These are phyloP conservation scores for Elegia similella DNA, from an alignment of 2,888 invertebrate species.

Conservation along the genomic window DNA sequence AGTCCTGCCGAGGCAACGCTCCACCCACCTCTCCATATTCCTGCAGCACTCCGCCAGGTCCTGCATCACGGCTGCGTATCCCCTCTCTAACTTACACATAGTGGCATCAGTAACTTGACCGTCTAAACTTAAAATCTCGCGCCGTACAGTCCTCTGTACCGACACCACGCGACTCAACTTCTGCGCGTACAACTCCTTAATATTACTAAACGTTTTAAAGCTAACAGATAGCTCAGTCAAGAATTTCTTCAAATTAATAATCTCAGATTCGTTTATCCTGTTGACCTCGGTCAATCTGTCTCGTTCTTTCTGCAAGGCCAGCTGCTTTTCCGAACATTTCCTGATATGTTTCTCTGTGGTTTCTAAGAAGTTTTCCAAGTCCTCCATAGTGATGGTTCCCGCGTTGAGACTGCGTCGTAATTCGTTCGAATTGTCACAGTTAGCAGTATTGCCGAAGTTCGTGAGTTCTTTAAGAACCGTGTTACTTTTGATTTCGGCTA, in stretches of 20 bases:
- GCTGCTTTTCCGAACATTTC: slow-evolving; percentile 64
- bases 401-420: slow-evolving; percentile 54
- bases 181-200: slow-evolving; percentile 64
- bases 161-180: slow-evolving; percentile 62
- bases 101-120: slow-evolving; percentile 47
- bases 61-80: slow-evolving; percentile 65
- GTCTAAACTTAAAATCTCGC: slow-evolving; percentile 63
- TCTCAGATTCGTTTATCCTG: slow-evolving; percentile 67
- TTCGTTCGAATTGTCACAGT: slow-evolving; percentile 48
- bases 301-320: slow-evolving; percentile 60
- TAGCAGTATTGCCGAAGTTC: slow-evolving; percentile 60
- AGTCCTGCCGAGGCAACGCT: slow-evolving; percentile 53
- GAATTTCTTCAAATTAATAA: slow-evolving; percentile 65
- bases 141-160: slow-evolving; percentile 62
- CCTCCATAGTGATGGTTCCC: slow-evolving; percentile 69
- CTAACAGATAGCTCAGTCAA: slow-evolving; percentile 63
- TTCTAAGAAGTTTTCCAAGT: slow-evolving; percentile 70
- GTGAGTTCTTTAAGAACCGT: slow-evolving; percentile 69
- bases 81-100: slow-evolving; percentile 62
- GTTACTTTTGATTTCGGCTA: slow-evolving; percentile 69
- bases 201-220: slow-evolving; percentile 61
- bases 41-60: slow-evolving; percentile 63
- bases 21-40: slow-evolving; percentile 69
- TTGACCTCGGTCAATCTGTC: slow-evolving; percentile 65
- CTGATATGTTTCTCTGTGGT: slow-evolving; percentile 67